Percentiles rank a stretch among this genome's conserved stretches.
Evolutionary conservation across 2,797 vertebrate species (phyloP).

Genomic region (Staurois parvus): DNA sequence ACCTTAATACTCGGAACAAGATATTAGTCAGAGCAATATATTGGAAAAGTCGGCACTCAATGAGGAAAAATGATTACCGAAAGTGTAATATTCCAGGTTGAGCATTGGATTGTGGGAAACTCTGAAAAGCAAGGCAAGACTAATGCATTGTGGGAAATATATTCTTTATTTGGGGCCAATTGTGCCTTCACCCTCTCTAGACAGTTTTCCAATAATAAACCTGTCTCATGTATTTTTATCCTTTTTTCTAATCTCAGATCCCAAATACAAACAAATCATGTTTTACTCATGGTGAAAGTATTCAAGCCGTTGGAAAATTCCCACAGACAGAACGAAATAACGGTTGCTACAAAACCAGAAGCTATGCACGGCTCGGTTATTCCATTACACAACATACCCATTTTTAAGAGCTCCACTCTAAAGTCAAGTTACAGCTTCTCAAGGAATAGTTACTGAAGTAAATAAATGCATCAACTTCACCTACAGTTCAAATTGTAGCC

Average conservation of each 20-base stretch:
- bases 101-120: background rate
- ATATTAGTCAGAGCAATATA: no score
- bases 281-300: slow-evolving; percentile 35
- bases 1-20: no score
- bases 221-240: slow-evolving; percentile 43
- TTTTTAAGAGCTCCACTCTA: background rate
- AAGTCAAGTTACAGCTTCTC: no score
- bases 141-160: background rate
- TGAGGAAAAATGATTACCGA: background rate
- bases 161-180: background rate
- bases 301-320: slow-evolving; percentile 36
- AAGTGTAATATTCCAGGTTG: background rate
- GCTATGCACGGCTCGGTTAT: background rate
- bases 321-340: slow-evolving; percentile 22
- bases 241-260: slow-evolving; percentile 36
- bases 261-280: slow-evolving; percentile 32
- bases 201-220: slow-evolving; percentile 41
- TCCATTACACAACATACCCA: background rate
- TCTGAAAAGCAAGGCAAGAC: background rate
- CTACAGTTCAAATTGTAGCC: background rate
- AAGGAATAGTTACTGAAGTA: no score
- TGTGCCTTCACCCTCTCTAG: slow-evolving; percentile 7
- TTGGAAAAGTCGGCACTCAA: no score
- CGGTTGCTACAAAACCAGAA: background rate
- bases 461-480: no score